Evolutionary conservation across 2,888 invertebrate genomes (phyloP).

Genomic region (Tipula confusa): DNA sequence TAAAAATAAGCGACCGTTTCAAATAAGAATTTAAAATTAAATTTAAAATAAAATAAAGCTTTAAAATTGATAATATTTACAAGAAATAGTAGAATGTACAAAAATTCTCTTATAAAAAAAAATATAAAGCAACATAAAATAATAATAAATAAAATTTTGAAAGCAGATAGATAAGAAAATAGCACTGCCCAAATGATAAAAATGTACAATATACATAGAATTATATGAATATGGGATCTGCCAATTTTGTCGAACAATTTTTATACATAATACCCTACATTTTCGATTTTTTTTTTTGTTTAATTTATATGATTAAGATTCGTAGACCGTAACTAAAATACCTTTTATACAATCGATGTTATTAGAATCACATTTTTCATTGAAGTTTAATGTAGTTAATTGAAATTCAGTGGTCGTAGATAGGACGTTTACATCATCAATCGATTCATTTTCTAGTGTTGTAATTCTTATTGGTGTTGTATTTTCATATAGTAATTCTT

Average conservation of each 20-base stretch:
- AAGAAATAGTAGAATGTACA: constrained; percentile 29
- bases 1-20: neutral
- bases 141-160: neutral
- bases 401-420: constrained; percentile 41
- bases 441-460: constrained; percentile 31
- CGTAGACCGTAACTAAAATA: constrained; percentile 38
- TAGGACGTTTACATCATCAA: constrained; percentile 34
- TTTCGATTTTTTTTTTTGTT: neutral
- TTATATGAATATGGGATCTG: neutral
- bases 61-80: neutral
- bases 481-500: constrained; percentile 35
- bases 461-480: constrained; percentile 32
- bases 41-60: too few species aligned
- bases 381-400: constrained; percentile 39
- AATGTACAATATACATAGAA: neutral
- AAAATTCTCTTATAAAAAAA: constrained; percentile 20
- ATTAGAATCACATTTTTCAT: constrained; percentile 43
- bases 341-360: constrained; percentile 45
- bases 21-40: neutral
- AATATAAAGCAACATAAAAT: neutral
- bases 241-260: constrained; percentile 26
- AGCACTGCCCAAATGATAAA: neutral
- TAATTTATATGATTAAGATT: neutral
- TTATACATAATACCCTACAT: constrained; percentile 27
- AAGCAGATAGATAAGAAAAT: constrained; percentile 25